Conservation (phyloP, 1,140 invertebrate genomes). For the Luehdorfia chinensis region DNA sequence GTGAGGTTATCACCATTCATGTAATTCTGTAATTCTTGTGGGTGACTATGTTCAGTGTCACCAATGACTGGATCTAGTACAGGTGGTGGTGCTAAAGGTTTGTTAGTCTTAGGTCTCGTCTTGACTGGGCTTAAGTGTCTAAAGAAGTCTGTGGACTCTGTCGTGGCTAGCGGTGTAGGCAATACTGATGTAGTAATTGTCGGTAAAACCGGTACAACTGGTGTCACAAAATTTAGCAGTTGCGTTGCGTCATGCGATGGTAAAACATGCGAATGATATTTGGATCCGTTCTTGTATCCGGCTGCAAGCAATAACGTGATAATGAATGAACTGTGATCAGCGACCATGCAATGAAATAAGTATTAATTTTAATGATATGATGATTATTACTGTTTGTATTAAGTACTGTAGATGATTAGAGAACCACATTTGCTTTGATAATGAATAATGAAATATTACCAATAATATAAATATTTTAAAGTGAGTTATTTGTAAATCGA, state of each 20-base stretch:
- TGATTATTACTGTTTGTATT: background rate
- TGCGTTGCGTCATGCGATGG: conserved; percentile 28
- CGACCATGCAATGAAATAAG: conserved; percentile 26
- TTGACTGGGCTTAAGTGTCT: conserved; percentile 40
- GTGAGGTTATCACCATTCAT: conserved; percentile 38
- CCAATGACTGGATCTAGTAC: conserved; percentile 18
- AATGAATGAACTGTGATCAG: conserved; percentile 31
- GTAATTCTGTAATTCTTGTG: conserved; percentile 18
- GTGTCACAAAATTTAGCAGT: conserved; percentile 47
- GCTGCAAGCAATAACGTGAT: conserved; percentile 59
- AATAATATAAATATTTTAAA: too few relatives aligned
- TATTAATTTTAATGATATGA: conserved; percentile 17
- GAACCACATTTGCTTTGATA: background rate
- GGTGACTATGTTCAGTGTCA: conserved; percentile 19
- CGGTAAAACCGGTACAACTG: conserved; percentile 36
- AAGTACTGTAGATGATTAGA: background rate
- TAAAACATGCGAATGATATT: conserved; percentile 35
- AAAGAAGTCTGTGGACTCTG: conserved; percentile 43
- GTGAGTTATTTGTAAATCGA: too few relatives aligned
- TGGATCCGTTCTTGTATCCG: conserved; percentile 41
- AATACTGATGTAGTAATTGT: conserved; percentile 34
- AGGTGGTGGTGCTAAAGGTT: conserved; percentile 23
- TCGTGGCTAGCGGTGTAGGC: conserved; percentile 33
- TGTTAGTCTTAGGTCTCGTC: conserved; percentile 39
- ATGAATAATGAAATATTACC: too few relatives aligned